Evolutionary conservation across 2,113 vertebrate species (phyloP), one percentile per base, ranked within the genome.

Genomic region (Hippocampus zosterae): DNA sequence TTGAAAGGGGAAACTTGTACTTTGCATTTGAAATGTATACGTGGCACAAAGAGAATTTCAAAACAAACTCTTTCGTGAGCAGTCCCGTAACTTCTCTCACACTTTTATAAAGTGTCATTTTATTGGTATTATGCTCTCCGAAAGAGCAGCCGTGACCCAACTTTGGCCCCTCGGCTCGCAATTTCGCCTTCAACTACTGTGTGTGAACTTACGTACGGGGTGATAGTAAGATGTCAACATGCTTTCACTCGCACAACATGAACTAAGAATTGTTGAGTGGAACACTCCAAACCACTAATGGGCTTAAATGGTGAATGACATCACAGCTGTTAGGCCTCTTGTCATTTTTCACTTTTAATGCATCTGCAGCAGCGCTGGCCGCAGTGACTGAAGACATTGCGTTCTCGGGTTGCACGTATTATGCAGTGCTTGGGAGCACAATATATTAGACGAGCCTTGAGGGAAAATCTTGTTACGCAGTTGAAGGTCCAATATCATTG

Each of bases 231-330:
- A 87, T 83, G 84, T 81, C 79, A 80, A 72, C 78, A 70, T 73
- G 80, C 68, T 84, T 80, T 74, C 67, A 71, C 72, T 70, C 77
- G 19, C 79, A 72, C 41, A 52, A 55, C 61, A 61, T 69, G 18
- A 75, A 76, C 69, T 62, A 60, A 57, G 77, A 73, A 67, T 79
- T 75, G 66, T 69, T 78, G 70, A 76, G 63, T 81, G 80, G 85
- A 88, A 85, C 84, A 81, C 71, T 86, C 67, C 76, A 84, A 88
- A 83, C 83, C 84, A 82, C 84, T 76, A 84, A 84, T 78, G 72
- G 70, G 60, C 60, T 81, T 18, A 68, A 81, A 83, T 77, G 80
- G 77, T 40, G 52, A 75, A 81, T 87, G 84, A 88, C 80, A 77
- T 88, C 85, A 90, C 52, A 75, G 72, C 66, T 77, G 84, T 81